Conservation (phyloP, 2,888 invertebrate genomes). For the Anaspis maculata region DNA sequence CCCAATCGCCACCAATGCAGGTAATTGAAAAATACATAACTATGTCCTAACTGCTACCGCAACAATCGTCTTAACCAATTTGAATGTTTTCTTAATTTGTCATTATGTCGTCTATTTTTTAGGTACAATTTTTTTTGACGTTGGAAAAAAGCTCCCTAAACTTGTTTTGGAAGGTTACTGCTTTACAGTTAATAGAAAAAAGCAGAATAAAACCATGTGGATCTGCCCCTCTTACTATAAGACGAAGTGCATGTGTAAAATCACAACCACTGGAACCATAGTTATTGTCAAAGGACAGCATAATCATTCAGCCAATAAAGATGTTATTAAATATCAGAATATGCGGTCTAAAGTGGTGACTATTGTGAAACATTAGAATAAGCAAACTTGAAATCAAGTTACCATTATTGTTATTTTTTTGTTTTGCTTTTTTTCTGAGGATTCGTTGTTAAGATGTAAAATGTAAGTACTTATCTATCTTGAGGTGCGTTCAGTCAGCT, state of each 20-base stretch:
- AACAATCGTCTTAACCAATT: too few relatives aligned
- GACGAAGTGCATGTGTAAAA: constrained; percentile 13
- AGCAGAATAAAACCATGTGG: constrained; percentile 14
- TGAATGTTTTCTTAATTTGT: too few relatives aligned
- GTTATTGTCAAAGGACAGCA: constrained; percentile 8
- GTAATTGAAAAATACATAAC: too few relatives aligned
- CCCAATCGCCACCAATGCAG: too few relatives aligned
- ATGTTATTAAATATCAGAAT: constrained; percentile 8
- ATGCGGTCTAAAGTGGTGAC: constrained; percentile 13
- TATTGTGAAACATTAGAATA: constrained; percentile 6
- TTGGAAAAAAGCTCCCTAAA: constrained; percentile 16
- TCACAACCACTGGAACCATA: constrained; percentile 11
- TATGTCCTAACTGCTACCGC: too few relatives aligned
- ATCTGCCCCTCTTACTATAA: constrained; percentile 15
- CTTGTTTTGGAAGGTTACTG: constrained; percentile 13
- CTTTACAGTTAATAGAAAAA: constrained; percentile 11
- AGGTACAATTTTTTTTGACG: constrained; percentile 17
- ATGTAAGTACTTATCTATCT: too few relatives aligned
- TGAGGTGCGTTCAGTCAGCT: too few relatives aligned
- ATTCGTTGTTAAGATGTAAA: too few relatives aligned
- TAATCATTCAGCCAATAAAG: constrained; percentile 11
- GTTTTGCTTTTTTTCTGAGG: too few relatives aligned
- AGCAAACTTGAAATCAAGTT: too few relatives aligned
- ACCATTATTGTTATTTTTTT: too few relatives aligned
- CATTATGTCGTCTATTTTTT: constrained; percentile 9